Evolutionary conservation across 2,113 vertebrate genomes (phyloP).

Genomic region (Phainopepla nitens): DNA sequence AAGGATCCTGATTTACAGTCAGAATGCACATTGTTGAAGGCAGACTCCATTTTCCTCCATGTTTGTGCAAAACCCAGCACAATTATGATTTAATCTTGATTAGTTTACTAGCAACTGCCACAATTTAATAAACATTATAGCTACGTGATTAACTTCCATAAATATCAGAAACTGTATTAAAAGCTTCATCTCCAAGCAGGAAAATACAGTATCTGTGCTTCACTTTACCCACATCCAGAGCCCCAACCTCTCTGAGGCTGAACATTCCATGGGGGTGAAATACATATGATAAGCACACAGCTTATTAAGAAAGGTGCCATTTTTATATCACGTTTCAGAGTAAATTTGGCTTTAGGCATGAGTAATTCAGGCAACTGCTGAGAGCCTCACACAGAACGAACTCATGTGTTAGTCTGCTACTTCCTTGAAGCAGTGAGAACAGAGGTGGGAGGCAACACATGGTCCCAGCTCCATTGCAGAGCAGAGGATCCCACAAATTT

Average conservation of each 20-base stretch:
- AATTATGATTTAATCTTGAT: not conserved
- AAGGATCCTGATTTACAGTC: not conserved
- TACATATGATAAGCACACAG: not conserved
- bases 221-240: not conserved
- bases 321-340: conserved; percentile 49
- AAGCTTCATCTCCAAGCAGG: not conserved
- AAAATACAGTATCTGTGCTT: not conserved
- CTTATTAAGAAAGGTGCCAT: conserved; percentile 52
- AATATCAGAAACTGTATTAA: not conserved
- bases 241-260: not conserved
- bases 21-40: not conserved
- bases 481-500: not conserved
- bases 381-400: conserved; percentile 26
- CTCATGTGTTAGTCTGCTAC: conserved; percentile 60
- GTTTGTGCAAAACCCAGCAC: not conserved
- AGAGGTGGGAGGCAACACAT: conserved; percentile 63
- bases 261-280: not conserved
- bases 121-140: conserved; percentile 11
- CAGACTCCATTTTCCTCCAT: not conserved
- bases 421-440: conserved; percentile 48
- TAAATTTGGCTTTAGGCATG: conserved; percentile 53
- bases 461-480: conserved; percentile 24
- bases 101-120: not conserved
- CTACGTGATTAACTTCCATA: not conserved
- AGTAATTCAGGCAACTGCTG: conserved; percentile 57